These are phyloP conservation scores for Hippocampus zosterae DNA, from an alignment of 2,113 vertebrate species.

Conservation along the genomic window DNA sequence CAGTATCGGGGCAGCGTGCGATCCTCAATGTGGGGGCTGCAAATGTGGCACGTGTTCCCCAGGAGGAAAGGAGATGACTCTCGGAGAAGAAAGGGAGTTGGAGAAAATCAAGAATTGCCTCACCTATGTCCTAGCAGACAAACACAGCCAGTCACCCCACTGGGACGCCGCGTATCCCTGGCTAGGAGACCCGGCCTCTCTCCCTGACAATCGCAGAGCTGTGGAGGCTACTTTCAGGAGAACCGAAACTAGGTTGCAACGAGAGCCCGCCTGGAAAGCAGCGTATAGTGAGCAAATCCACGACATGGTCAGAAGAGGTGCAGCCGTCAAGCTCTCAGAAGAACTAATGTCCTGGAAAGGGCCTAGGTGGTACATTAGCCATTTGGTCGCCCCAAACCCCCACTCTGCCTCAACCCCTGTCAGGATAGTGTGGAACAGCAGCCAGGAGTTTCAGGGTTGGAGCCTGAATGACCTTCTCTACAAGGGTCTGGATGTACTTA, in stretches of 20 bases:
- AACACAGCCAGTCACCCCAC: not conserved
- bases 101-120: not conserved
- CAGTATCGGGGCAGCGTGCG: not conserved
- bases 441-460: not conserved
- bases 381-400: too few species aligned
- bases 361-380: not conserved
- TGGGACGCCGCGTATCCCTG: constrained; percentile 1
- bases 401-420: too few species aligned
- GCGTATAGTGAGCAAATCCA: not conserved
- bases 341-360: not conserved
- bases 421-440: too few species aligned
- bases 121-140: not conserved
- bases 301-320: not conserved
- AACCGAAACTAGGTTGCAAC: not conserved
- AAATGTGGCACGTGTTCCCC: not conserved
- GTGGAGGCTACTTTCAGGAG: not conserved
- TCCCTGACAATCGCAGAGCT: not conserved
- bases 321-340: not conserved
- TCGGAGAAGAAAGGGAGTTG: not conserved
- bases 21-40: not conserved
- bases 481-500: constrained; percentile 22
- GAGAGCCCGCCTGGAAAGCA: not conserved
- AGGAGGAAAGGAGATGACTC: not conserved
- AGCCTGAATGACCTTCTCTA: not conserved
- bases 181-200: not conserved